A percentile compares a stretch with the other conserved stretches of the same genome.
phyloP scores from a whole-genome alignment of 1,140 invertebrate genomes.

The Listronotus bonariensis region DNA sequence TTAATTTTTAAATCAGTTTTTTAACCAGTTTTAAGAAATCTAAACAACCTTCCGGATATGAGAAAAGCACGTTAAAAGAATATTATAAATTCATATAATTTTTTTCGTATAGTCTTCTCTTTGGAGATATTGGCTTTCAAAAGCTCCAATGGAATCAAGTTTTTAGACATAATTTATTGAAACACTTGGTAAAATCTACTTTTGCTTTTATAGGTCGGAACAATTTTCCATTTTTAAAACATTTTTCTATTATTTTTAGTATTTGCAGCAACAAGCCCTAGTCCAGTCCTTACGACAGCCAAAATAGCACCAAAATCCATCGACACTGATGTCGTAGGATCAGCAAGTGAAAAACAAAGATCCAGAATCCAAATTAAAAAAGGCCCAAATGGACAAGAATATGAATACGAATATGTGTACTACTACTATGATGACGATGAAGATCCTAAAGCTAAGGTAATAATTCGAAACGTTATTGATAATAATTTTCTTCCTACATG shows the following conservation, averaged over 20 bases:
- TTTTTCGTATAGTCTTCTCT: too few relatives aligned
- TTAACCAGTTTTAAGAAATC: too few relatives aligned
- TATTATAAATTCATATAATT: too few relatives aligned
- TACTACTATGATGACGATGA: constrained; percentile 87
- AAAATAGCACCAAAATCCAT: constrained; percentile 39
- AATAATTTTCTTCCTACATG: not conserved
- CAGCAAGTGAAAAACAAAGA: constrained; percentile 58
- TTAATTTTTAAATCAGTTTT: too few relatives aligned
- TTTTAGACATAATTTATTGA: too few relatives aligned
- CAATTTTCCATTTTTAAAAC: too few relatives aligned
- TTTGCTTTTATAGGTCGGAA: too few relatives aligned
- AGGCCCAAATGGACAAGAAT: constrained; percentile 87
- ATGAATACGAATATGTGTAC: constrained; percentile 90
- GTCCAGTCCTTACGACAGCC: constrained; percentile 49
- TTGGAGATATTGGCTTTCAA: too few relatives aligned
- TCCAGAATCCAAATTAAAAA: constrained; percentile 82
- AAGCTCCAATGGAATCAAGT: too few relatives aligned
- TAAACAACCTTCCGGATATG: too few relatives aligned
- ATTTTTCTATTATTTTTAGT: not conserved
- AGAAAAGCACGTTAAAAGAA: too few relatives aligned
- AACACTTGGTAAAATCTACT: too few relatives aligned
- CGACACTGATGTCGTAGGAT: constrained; percentile 46
- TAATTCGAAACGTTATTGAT: constrained; percentile 1
- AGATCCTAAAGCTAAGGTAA: constrained; percentile 45
- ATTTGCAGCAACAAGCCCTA: constrained; percentile 37